Base-by-base conservation (phyloP, 2,888 invertebrate genomes). In the Cerastis leucographa region DNA sequence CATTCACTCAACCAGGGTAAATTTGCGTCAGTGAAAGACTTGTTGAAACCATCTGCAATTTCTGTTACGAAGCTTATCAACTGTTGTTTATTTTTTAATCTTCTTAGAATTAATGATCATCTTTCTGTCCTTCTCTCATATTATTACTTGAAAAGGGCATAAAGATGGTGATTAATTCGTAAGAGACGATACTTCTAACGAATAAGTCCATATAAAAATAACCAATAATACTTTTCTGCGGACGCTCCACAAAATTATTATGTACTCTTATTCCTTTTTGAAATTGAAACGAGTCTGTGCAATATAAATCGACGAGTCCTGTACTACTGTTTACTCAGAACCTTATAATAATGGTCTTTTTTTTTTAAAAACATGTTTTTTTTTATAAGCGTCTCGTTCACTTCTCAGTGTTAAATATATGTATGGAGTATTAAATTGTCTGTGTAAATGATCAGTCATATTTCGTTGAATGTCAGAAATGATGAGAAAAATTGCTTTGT, bases 221-320 rank as follows among this genome's bases (percentile, higher is more conserved):
- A 29, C 0, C 25, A 2, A 19, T 5, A 35, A 54, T 6, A 4
- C 11, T 73, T 86, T 78, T 80, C 67, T 91, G 87, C 88, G 6
- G 62, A 89, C 91, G 44, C 62, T 92, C 91, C 92, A 85, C 79
- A 88, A 90, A 88, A 91, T 92, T 90, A 90, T 90, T 89, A 89
- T 83, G 78, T 74, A 77, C 76, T 90, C 85, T 79, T 86, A 85
- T 88, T 88, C 88, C 85, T 92, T 91, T 92, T 93, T 90, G 85
- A 84, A 89, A 89, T 85, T 86, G 85, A 85, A 92, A 91, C 92
- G 87, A 90, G 91, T 90, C 89, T 86, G 84, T 83, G 88, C 85
- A 88, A 90, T 90, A 90, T 89, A 90, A 91, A 89, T 89, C 87
- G 87, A 81, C 81, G 74, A 79, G 81, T 78, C 85, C 75, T 78